Base-by-base conservation (phyloP, 2,888 invertebrate genomes). In the Heliconius ismenius region DNA sequence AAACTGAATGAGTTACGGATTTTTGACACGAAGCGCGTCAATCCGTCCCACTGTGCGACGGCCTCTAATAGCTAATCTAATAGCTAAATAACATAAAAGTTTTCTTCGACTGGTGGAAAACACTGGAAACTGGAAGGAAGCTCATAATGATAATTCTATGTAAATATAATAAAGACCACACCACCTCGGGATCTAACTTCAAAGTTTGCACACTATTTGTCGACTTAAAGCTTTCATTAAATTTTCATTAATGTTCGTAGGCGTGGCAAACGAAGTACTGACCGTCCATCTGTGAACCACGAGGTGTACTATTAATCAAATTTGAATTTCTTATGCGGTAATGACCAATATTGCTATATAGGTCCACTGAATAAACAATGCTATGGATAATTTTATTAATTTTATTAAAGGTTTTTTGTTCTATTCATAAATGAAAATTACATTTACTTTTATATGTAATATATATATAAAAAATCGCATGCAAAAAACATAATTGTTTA, bases 401-500 rank as follows among this genome's bases (percentile, higher is more conserved):
- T 2, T 18, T 15, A 43, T 15, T 43, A 49, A 6, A 49, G 7
- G 4, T 11, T 13, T 24, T 26, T 62, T 62, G 24, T 24, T 62
- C 13, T 58, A n/a, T 54, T n/a, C 9, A 9, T 54, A 54, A n/a
- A 54, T n/a, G 13, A 24, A 58, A 49, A 18, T 49, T 49, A 18
- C 43, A 43, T 58, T 58, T 1, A 49, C 7, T 13, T 49, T 24
- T 26, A 49, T 39, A 39, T 43, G n/a, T 43, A 24, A 4, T 24
- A 32, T 32, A 7, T 32, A 32, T 32, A 18, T 39, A 67, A 21
- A 67, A 68, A 60, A 84, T 68, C 32, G 86, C 87, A 86, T 87
- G 86, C 80, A 81, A 76, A 76, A 39, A 24, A 76, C 76, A 79
- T 76, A 81, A 84, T 83, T 82, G 68, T 82, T 78, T 86, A 83